Conservation (phyloP, 2,797 vertebrate species). For the Tapera naevia region DNA sequence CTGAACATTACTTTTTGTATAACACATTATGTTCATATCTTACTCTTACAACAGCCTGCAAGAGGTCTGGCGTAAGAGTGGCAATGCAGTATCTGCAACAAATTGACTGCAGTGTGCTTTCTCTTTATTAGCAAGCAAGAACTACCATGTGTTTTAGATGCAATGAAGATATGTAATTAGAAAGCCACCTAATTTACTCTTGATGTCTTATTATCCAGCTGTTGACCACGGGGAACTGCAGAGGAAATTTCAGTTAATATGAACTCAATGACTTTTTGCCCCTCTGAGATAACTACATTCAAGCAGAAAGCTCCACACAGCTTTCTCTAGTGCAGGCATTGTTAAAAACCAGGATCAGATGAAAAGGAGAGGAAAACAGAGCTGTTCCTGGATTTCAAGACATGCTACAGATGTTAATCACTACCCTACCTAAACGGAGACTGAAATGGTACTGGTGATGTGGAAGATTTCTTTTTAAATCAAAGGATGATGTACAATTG, state of each 20-base stretch:
- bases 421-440: background rate
- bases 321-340: background rate
- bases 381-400: background rate
- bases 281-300: background rate
- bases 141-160: background rate
- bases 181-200: constrained; percentile 4
- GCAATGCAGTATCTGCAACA: background rate
- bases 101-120: background rate
- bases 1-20: constrained; percentile 40
- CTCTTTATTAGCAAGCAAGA: background rate
- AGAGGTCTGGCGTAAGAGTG: background rate
- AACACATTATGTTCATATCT: background rate
- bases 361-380: background rate
- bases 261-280: background rate
- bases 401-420: background rate
- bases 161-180: constrained; percentile 20
- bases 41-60: background rate
- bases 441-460: background rate
- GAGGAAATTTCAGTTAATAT: background rate
- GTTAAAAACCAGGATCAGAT: background rate
- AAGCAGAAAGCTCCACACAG: background rate
- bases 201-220: constrained; percentile 3
- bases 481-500: background rate
- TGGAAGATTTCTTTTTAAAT: background rate
- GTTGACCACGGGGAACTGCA: background rate